Percentiles rank a stretch among this genome's conserved stretches.
These are phyloP conservation scores for Xanthia togata DNA, from an alignment of 2,888 invertebrate species.

Conservation along the genomic window DNA sequence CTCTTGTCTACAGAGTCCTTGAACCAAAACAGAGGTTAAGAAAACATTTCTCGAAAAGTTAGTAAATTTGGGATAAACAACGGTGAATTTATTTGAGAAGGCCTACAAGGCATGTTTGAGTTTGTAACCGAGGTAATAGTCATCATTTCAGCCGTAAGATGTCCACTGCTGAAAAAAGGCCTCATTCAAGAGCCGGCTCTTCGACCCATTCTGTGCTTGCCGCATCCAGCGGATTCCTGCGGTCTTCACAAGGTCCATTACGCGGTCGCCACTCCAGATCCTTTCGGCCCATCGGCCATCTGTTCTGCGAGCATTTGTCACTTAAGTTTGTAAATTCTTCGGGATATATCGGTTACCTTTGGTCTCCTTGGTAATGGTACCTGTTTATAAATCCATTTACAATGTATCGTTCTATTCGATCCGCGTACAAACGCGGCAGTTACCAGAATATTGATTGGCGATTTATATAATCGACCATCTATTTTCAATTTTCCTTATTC, in stretches of 20 bases:
- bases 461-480: conserved; percentile 27
- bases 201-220: too few relatives aligned
- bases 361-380: too few relatives aligned
- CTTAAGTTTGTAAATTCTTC: too few relatives aligned
- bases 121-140: not conserved
- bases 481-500: conserved; percentile 26
- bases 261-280: too few relatives aligned
- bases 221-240: too few relatives aligned
- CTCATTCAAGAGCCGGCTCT: too few relatives aligned
- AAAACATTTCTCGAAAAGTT: not conserved
- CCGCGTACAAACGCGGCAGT: not conserved
- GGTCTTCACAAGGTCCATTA: too few relatives aligned
- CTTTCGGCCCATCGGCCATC: too few relatives aligned
- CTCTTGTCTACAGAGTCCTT: not conserved
- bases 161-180: too few relatives aligned
- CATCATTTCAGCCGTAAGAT: too few relatives aligned
- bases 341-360: too few relatives aligned
- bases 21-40: not conserved
- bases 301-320: too few relatives aligned
- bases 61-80: not conserved
- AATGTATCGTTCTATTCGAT: not conserved
- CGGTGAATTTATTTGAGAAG: not conserved
- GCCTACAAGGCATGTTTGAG: not conserved
- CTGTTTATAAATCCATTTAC: conserved; percentile 6
- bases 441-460: conserved; percentile 24